phyloP scores from a whole-genome alignment of 2,113 vertebrate genomes.

The Brachionichthys hirsutus region DNA sequence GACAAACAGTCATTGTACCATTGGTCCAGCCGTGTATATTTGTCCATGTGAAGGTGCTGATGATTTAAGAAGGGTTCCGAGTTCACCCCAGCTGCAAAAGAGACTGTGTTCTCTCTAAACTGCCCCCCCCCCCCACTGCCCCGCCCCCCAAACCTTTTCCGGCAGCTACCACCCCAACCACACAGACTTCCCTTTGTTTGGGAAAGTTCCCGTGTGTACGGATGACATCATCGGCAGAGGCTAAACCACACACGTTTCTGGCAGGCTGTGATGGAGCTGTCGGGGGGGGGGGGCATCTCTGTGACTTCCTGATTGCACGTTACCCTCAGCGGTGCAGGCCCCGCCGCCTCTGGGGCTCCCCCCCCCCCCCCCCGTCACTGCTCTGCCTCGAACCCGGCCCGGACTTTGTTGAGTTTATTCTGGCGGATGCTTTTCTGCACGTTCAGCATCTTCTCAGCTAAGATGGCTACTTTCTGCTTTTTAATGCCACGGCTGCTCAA shows the following conservation, averaged over 20 bases:
- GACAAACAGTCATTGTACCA: not conserved
- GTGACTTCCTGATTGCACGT: conserved; percentile 64
- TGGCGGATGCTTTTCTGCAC: conserved; percentile 42
- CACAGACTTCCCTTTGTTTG: conserved; percentile 82
- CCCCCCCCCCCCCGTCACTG: conserved; percentile 16
- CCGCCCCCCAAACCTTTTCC: conserved; percentile 30
- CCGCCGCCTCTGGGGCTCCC: conserved; percentile 19
- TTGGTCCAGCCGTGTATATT: conserved; percentile 25
- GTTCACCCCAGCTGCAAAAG: conserved; percentile 51
- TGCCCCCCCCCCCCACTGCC: conserved; percentile 16
- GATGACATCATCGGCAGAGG: conserved; percentile 76
- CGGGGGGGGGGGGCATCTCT: conserved; percentile 52
- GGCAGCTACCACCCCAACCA: conserved; percentile 64
- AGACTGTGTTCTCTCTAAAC: conserved; percentile 58
- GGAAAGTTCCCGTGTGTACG: conserved; percentile 71
- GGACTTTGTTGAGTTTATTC: conserved; percentile 63
- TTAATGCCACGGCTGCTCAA: conserved; percentile 50
- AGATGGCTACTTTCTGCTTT: conserved; percentile 57
- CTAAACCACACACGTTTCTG: conserved; percentile 75
- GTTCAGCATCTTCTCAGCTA: conserved; percentile 21
- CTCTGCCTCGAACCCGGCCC: conserved; percentile 49
- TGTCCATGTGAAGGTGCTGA: conserved; percentile 69
- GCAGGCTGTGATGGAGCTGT: conserved; percentile 59
- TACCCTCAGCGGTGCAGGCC: conserved; percentile 26
- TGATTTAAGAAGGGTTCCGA: conserved; percentile 70